Base-by-base conservation (phyloP, 2,113 vertebrate genomes). In the Oreochromis spilurus region DNA sequence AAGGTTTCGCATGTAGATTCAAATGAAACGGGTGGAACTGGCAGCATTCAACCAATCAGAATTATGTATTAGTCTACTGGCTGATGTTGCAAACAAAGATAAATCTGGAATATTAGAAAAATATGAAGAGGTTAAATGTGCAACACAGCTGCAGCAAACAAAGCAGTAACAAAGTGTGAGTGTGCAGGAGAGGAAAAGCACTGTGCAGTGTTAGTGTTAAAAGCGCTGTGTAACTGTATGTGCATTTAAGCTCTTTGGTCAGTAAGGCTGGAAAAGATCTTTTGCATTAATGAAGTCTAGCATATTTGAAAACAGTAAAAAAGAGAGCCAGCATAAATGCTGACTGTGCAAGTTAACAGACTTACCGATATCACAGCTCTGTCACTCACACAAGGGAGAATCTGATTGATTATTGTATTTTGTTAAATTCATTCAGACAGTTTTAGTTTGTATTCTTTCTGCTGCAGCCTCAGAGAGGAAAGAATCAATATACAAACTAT, bases 301-400 rank as follows among this genome's bases (percentile, higher is more conserved):
- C 19, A 67, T 38, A 67, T 67, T 67, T 67, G 31, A 21, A 0
- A 62, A 34, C 58, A 1, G 0, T 34, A 62, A 65, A 21, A 38
- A 67, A 67, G 0, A 7, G 3, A n/a, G 2, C 10, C 62, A 40
- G 19, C 0, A 0, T n/a, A 12, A 36, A 7, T n/a, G 34, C 31
- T n/a, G 6, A 21, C 34, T 0, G 34, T 34, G 60, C 34, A 65
- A 65, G 60, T 65, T 38, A 7, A 38, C 19, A 38, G 19, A 67
- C 36, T 40, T 67, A 21, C 36, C 4, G 17, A 40, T 21, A 40
- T 67, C 62, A 67, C 62, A 40, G 62, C 62, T 67, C 36, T 67
- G n/a, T 40, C 36, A 40, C n/a, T 40, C n/a, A 40, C 36, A 70
- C 36, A 40, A 13, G 3, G 1, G 2, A 70, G 36, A 70, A 70